Percentiles rank a stretch among this genome's conserved stretches.
These are phyloP conservation scores for Tortricodes alternella DNA, from an alignment of 2,888 invertebrate genomes.

Conservation along the genomic window DNA sequence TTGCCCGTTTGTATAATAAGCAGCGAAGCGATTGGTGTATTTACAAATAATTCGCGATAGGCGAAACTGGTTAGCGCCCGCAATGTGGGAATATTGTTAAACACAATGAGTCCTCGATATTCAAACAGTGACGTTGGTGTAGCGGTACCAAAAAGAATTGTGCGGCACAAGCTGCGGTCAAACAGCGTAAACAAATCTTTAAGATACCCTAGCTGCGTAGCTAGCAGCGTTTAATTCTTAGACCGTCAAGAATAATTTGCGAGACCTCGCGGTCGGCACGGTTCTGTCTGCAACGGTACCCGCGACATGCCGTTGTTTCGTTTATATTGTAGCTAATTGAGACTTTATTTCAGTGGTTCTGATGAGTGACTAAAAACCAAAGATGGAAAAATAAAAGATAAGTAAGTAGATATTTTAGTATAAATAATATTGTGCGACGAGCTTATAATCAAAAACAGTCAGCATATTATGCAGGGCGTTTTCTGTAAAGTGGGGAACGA, in stretches of 20 bases:
- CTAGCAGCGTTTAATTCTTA: slow-evolving; percentile 24
- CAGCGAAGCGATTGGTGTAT: slow-evolving; percentile 25
- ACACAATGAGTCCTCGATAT: slow-evolving; percentile 48
- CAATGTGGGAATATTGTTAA: slow-evolving; percentile 49
- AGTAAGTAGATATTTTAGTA: too few species aligned
- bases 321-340: slow-evolving; percentile 21
- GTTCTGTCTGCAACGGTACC: slow-evolving; percentile 64
- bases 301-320: slow-evolving; percentile 42
- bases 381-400: too few species aligned
- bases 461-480: too few species aligned
- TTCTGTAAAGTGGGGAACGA: too few species aligned
- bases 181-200: not conserved
- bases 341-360: slow-evolving; percentile 16
- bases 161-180: slow-evolving; percentile 6
- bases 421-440: too few species aligned
- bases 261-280: slow-evolving; percentile 45
- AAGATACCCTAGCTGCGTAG: not conserved
- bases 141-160: slow-evolving; percentile 40
- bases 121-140: slow-evolving; percentile 45
- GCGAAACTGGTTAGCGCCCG: slow-evolving; percentile 30
- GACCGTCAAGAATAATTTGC: slow-evolving; percentile 37
- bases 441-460: too few species aligned
- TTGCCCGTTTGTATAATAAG: not conserved
- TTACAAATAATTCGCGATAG: slow-evolving; percentile 36
- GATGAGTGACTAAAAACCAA: too few species aligned